A percentile compares a stretch with the other conserved stretches of the same genome.
These are phyloP conservation scores for Gerris buenoi DNA, from an alignment of 1,140 invertebrate genomes.

Conservation along the genomic window DNA sequence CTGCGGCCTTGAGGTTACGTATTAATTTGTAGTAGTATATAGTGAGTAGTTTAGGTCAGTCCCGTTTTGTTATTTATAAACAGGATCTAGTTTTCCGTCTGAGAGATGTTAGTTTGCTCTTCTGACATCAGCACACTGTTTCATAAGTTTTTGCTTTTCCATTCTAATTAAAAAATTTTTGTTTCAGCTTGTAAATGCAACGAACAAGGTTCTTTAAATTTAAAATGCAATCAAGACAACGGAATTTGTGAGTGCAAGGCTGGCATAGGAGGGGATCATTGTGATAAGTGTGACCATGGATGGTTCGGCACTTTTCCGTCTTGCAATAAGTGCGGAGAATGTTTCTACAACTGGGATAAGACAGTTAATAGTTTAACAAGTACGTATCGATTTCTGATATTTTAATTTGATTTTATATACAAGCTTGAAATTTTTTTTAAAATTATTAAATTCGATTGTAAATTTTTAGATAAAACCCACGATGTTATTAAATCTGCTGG, in stretches of 20 bases:
- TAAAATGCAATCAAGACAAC: constrained; percentile 72
- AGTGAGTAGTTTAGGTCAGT: no score
- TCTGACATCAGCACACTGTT: no score
- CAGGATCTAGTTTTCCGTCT: no score
- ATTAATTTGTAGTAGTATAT: no score
- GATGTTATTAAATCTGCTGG: constrained; percentile 68
- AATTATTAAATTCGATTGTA: neutral
- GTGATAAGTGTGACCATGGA: constrained; percentile 87
- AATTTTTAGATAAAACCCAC: constrained; percentile 41
- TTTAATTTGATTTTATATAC: neutral
- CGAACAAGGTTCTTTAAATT: constrained; percentile 60
- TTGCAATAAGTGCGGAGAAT: constrained; percentile 92
- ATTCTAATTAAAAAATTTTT: no score
- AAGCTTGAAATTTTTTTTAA: constrained; percentile 4
- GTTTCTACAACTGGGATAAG: constrained; percentile 96
- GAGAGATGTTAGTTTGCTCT: no score
- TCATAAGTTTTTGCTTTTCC: no score
- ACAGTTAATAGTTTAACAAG: constrained; percentile 39
- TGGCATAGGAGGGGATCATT: constrained; percentile 89
- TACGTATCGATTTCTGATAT: neutral
- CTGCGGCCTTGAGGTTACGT: no score
- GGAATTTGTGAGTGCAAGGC: constrained; percentile 76
- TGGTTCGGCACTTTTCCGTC: constrained; percentile 77
- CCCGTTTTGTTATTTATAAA: no score
- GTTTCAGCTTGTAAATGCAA: constrained; percentile 72